phyloP scores from a whole-genome alignment of 2,113 vertebrate species.

The Megaceryle torquata region DNA sequence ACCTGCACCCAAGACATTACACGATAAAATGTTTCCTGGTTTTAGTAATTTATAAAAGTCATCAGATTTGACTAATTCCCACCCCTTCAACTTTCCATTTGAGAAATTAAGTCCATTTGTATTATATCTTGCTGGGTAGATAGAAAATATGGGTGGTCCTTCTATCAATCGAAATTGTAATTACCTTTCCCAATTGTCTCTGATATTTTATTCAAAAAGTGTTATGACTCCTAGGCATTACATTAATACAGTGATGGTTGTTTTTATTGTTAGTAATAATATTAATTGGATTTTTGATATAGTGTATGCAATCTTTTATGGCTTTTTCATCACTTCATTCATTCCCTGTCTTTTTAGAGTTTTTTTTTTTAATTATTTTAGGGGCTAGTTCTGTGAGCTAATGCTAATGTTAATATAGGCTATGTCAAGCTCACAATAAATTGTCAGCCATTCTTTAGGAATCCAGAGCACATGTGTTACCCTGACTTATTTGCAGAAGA shows the following conservation, averaged over 20 bases:
- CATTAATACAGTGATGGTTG: conserved; percentile 14
- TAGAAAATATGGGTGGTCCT: conserved; percentile 35
- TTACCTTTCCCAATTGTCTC: conserved; percentile 39
- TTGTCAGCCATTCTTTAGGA: conserved; percentile 41
- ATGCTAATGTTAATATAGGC: neutral
- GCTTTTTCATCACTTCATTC: conserved; percentile 23
- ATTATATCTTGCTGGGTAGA: neutral
- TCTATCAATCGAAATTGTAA: conserved; percentile 51
- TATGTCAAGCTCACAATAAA: conserved; percentile 1
- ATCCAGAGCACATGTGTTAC: conserved; percentile 21
- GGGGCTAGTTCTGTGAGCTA: neutral
- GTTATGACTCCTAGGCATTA: conserved; percentile 14
- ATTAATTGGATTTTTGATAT: neutral
- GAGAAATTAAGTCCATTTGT: conserved; percentile 18
- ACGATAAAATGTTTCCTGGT: neutral
- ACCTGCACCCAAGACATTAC: neutral
- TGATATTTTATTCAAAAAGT: conserved; percentile 41
- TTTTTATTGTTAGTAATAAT: conserved; percentile 52
- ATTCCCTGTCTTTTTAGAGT: neutral
- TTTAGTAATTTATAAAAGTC: neutral
- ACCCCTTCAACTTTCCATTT: neutral
- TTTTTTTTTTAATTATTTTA: neutral
- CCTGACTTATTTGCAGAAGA: conserved; percentile 25
- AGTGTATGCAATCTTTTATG: neutral
- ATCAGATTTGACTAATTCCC: neutral